A percentile compares a stretch with the other conserved stretches of the same genome.
Conservation (phyloP, 1,140 invertebrate species). For the Neuroterus valhalla region DNA sequence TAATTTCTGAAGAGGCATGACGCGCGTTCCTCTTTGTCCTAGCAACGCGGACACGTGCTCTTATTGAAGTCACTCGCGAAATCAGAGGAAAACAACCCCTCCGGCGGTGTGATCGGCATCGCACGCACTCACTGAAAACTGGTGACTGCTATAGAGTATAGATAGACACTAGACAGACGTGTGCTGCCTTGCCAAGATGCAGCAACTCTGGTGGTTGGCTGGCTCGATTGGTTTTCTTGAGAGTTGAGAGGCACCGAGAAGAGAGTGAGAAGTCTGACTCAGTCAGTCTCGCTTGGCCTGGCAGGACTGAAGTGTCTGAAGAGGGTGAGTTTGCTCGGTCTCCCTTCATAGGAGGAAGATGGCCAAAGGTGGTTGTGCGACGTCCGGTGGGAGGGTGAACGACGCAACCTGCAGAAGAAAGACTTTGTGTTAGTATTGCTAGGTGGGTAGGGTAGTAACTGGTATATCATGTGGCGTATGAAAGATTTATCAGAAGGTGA, state of each 20-base stretch:
- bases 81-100: neutral
- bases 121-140: conserved; percentile 15
- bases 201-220: conserved; percentile 5
- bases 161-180: too few relatives aligned
- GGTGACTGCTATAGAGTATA: conserved; percentile 18
- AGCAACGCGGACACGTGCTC: neutral
- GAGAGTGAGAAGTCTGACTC: conserved; percentile 1
- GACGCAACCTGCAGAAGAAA: conserved; percentile 6
- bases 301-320: neutral
- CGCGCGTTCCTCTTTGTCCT: neutral
- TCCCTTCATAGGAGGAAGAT: neutral
- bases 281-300: conserved; percentile 22
- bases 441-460: conserved; percentile 1
- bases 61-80: neutral
- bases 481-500: conserved; percentile 21
- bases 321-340: neutral
- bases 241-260: conserved; percentile 15
- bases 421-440: conserved; percentile 1
- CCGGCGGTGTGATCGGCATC: conserved; percentile 3
- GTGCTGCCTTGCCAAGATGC: conserved; percentile 8
- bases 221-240: conserved; percentile 21
- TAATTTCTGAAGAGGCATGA: neutral
- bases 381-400: neutral
- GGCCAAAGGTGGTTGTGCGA: neutral
- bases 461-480: conserved; percentile 10